These are phyloP conservation scores for Autographa gamma DNA, from an alignment of 2,888 invertebrate genomes.

Conservation along the genomic window DNA sequence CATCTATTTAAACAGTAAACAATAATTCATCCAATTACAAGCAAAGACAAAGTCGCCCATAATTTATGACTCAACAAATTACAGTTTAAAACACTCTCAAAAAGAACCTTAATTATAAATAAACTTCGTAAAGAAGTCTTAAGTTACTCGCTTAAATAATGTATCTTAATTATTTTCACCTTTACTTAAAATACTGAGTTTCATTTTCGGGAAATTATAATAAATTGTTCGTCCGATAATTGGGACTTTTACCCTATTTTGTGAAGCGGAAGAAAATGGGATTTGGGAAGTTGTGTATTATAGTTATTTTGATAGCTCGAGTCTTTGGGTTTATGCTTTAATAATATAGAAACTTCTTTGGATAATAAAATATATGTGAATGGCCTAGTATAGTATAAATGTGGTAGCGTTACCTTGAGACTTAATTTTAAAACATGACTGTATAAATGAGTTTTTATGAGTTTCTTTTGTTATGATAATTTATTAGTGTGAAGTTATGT, in stretches of 20 bases:
- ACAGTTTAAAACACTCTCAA: slow-evolving; percentile 17
- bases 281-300: slow-evolving; percentile 14
- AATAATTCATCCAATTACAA: slow-evolving; percentile 19
- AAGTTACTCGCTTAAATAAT: slow-evolving; percentile 24
- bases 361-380: neutral
- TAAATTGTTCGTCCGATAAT: slow-evolving; percentile 29
- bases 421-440: too few species aligned
- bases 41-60: neutral
- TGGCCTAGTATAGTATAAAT: neutral
- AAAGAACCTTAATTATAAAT: slow-evolving; percentile 33
- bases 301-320: neutral
- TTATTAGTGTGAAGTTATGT: too few species aligned
- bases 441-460: too few species aligned
- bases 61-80: slow-evolving; percentile 29
- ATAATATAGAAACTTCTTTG: neutral
- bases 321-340: neutral
- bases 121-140: slow-evolving; percentile 7
- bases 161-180: slow-evolving; percentile 23
- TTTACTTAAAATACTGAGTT: neutral
- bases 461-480: too few species aligned
- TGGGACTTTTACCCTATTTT: slow-evolving; percentile 27
- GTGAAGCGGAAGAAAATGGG: slow-evolving; percentile 22
- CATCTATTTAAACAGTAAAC: slow-evolving; percentile 17
- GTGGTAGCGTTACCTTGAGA: neutral
- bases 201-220: slow-evolving; percentile 14